phyloP scores from a whole-genome alignment of 2,113 vertebrate genomes.

The Odocoileus virginianus region DNA sequence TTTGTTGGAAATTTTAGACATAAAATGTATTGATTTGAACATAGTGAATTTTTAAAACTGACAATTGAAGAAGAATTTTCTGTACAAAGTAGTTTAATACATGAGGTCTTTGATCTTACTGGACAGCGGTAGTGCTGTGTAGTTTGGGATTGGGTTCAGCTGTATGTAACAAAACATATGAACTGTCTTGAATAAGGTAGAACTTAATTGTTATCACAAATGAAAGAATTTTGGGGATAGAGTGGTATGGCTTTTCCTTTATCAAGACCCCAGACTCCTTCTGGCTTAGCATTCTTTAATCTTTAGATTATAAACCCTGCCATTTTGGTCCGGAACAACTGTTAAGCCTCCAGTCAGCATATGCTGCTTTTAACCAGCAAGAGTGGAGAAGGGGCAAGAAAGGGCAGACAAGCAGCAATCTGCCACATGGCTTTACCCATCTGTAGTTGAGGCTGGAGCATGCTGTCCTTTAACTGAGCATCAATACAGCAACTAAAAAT shows the following conservation, averaged over 20 bases:
- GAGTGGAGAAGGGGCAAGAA: neutral
- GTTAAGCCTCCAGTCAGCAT: neutral
- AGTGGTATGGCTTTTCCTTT: neutral
- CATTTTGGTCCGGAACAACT: neutral
- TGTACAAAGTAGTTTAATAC: neutral
- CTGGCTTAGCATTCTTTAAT: neutral
- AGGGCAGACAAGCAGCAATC: neutral
- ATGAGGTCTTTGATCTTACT: neutral
- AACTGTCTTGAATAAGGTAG: neutral
- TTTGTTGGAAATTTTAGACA: conserved; percentile 6
- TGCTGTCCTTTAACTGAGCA: neutral
- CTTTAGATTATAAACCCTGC: neutral
- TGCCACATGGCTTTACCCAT: neutral
- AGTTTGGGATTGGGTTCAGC: neutral
- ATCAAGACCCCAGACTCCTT: neutral
- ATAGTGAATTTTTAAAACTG: neutral
- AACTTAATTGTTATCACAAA: neutral
- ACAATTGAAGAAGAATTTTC: neutral
- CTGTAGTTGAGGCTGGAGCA: neutral
- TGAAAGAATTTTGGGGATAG: neutral
- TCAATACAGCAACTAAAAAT: neutral
- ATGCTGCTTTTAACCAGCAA: neutral
- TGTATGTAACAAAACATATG: neutral
- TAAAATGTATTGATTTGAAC: neutral
- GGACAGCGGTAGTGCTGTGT: neutral